Conservation (phyloP, 1,140 invertebrate species). For the Scaptomyza graminum region DNA sequence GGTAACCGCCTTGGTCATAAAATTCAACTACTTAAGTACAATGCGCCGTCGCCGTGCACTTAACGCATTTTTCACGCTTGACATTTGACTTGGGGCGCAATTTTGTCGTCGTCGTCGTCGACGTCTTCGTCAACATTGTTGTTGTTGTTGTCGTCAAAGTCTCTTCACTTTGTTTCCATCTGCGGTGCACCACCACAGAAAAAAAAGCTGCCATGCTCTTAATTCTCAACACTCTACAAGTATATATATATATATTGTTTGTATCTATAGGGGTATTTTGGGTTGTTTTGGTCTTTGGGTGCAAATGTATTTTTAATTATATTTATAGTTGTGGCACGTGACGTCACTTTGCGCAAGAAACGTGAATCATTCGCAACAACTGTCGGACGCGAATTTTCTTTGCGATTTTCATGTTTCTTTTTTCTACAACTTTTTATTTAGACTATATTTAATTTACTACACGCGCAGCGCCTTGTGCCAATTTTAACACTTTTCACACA, state of each 20-base stretch:
- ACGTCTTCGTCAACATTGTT: constrained; percentile 2
- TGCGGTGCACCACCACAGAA: constrained; percentile 43
- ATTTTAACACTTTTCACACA: constrained; percentile 54
- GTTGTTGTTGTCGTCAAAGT: constrained; percentile 23
- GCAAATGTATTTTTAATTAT: constrained; percentile 70
- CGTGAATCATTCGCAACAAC: constrained; percentile 62
- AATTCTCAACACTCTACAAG: constrained; percentile 13
- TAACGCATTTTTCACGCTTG: constrained; percentile 83
- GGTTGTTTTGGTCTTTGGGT: constrained; percentile 37
- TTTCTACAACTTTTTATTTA: constrained; percentile 55
- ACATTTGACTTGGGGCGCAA: constrained; percentile 82
- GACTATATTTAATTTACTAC: constrained; percentile 53
- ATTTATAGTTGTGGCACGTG: constrained; percentile 74
- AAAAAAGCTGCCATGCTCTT: constrained; percentile 24
- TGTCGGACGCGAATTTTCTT: constrained; percentile 40
- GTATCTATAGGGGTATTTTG: constrained; percentile 39
- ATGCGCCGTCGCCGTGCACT: constrained; percentile 75
- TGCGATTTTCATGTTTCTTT: constrained; percentile 29
- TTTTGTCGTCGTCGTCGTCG: constrained; percentile 55
- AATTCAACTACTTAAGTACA: constrained; percentile 75
- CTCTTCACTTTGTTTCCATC: constrained; percentile 31
- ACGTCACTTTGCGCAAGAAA: constrained; percentile 62
- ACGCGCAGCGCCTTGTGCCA: constrained; percentile 54
- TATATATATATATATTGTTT: constrained; percentile 26
- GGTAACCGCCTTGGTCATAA: constrained; percentile 57